Evolutionary conservation across 2,797 vertebrate species (phyloP), one percentile per base, ranked within the genome.

Genomic region (Orestias chungarensis): DNA sequence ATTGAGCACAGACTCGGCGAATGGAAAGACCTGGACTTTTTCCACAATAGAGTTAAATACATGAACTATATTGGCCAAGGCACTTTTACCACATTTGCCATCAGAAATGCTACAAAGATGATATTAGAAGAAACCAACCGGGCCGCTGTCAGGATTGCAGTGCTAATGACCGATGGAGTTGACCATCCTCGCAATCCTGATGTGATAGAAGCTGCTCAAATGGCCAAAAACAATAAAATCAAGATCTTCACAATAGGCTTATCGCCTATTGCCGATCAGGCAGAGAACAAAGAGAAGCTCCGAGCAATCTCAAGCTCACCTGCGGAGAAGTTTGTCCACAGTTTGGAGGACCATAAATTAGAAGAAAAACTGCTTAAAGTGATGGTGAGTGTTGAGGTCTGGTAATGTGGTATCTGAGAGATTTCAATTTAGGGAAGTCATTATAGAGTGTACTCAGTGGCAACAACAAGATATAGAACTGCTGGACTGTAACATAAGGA

Each of bases 181-280:
- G 96, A 97, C 80, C 96, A 98, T 74, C 96, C 97, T 0, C 94
- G 95, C 55, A 96, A 88, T 85, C 96, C 96, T 11, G 86, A 95
- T 42, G 82, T 96, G 65, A 82, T 93, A 23, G 71, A 80, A 1
- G 92, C 95, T 6, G 93, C 95, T 0, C 73, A 89, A 0, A 89
- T 94, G 38, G 96, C 96, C 79, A 96, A 95, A 85, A 82, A 75
- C 81, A 89, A 94, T 42, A 94, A 93, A 55, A 94, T 96, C 73
- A 93, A 90, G 64, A 89, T 97, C 81, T 95, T 98, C 61, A 84
- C 95, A 1, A 90, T 97, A 10, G 95, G 96, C 46, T 90, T 97
- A 40, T 96, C 96, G 12, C 70, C 87, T 66, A 68, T 91, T 35
- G 86, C 83, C 29, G 81, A 81, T 76, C 81, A 90, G 73, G 88